phyloP scores from a whole-genome alignment of 2,113 vertebrate species.

The Aythya baeri region DNA sequence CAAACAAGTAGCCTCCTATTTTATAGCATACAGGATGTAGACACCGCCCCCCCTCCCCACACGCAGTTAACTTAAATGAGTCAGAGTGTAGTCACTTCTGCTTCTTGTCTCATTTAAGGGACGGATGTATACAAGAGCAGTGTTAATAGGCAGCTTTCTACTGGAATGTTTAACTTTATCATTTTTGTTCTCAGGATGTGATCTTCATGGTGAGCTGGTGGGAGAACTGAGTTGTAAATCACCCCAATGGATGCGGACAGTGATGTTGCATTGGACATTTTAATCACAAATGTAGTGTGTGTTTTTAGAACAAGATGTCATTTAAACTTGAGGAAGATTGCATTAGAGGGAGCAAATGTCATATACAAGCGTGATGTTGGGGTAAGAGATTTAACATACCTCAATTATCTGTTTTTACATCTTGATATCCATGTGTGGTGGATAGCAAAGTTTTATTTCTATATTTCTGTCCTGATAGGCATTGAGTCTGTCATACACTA shows the following conservation, averaged over 20 bases:
- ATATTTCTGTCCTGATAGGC: background rate
- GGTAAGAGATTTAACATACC: constrained; percentile 78
- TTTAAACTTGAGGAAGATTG: constrained; percentile 97
- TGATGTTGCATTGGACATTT: constrained; percentile 96
- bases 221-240: constrained; percentile 74
- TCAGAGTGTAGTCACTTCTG: background rate
- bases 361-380: constrained; percentile 98
- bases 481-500: background rate
- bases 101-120: constrained; percentile 17
- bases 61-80: background rate
- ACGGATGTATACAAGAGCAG: background rate
- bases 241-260: constrained; percentile 96
- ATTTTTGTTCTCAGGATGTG: constrained; percentile 76
- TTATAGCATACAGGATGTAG: background rate
- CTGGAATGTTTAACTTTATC: constrained; percentile 9
- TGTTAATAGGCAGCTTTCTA: background rate
- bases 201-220: constrained; percentile 78
- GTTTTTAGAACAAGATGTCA: constrained; percentile 98
- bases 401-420: background rate
- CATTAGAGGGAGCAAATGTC: constrained; percentile 94
- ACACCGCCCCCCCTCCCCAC: background rate
- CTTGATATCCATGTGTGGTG: background rate
- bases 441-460: background rate
- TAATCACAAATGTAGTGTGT: constrained; percentile 97
- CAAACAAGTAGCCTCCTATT: background rate